phyloP scores from a whole-genome alignment of 2,888 invertebrate species.

The Gasteruption jaculator region DNA sequence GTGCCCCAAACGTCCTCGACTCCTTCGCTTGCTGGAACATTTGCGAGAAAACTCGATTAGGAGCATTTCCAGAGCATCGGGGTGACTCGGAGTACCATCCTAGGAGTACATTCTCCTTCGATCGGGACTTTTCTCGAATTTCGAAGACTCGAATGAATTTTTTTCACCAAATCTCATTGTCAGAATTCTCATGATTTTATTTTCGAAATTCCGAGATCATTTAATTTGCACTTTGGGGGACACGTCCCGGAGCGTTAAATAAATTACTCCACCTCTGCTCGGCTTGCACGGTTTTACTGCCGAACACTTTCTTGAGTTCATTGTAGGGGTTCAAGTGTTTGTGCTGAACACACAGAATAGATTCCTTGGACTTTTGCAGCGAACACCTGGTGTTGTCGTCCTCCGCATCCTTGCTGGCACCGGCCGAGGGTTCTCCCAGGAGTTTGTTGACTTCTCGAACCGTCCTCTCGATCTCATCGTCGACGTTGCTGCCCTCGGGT shows the following conservation, averaged over 20 bases:
- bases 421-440: constrained; percentile 56
- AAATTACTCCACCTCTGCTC: constrained; percentile 54
- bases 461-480: constrained; percentile 66
- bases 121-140: too few relatives aligned
- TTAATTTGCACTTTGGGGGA: not conserved
- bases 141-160: too few relatives aligned
- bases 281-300: constrained; percentile 70
- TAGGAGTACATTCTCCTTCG: too few relatives aligned
- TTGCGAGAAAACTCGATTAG: too few relatives aligned
- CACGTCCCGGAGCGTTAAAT: too few relatives aligned
- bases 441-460: constrained; percentile 66
- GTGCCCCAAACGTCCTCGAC: constrained; percentile 56
- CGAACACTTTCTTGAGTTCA: constrained; percentile 78
- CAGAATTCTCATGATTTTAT: too few relatives aligned
- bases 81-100: too few relatives aligned
- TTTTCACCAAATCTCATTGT: too few relatives aligned
- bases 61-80: too few relatives aligned
- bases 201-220: too few relatives aligned
- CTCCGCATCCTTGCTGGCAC: constrained; percentile 37
- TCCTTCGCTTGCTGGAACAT: constrained; percentile 57
- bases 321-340: constrained; percentile 75
- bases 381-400: constrained; percentile 22
- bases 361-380: constrained; percentile 41
- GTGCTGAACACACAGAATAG: constrained; percentile 62
- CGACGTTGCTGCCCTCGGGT: constrained; percentile 34